These are phyloP conservation scores for Triplophysa tibetana DNA, from an alignment of 2,113 vertebrate genomes.

Conservation along the genomic window DNA sequence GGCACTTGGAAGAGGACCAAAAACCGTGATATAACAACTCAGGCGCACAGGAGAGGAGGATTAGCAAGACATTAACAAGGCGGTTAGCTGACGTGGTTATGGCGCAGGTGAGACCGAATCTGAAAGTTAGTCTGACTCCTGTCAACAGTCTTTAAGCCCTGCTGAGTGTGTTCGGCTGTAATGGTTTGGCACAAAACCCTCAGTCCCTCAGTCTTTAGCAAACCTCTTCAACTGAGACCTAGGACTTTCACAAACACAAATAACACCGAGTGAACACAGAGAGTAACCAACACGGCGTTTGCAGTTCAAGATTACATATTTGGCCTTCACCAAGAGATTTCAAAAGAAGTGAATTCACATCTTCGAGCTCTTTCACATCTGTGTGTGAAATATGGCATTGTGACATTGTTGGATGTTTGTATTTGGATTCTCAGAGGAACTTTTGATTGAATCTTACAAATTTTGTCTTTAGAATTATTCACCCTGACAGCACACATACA, in stretches of 20 bases:
- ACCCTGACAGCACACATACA: no score
- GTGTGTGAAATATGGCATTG: no score
- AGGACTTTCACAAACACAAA: neutral
- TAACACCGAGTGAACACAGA: neutral
- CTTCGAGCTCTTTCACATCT: no score
- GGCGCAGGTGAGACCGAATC: conserved; percentile 18
- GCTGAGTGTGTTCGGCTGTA: conserved; percentile 3
- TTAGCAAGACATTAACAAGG: conserved; percentile 36
- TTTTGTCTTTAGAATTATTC: no score
- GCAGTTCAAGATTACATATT: no score
- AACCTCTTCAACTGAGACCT: neutral
- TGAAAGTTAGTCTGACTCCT: conserved; percentile 3
- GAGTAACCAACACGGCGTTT: neutral
- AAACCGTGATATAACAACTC: conserved; percentile 7
- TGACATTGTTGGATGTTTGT: no score
- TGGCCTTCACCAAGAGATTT: no score
- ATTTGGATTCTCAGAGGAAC: no score
- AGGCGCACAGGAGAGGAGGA: conserved; percentile 15
- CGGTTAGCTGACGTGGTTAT: conserved; percentile 2
- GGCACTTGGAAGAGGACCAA: neutral
- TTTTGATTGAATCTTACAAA: no score
- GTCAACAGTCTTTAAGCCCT: neutral
- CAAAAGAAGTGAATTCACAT: no score
- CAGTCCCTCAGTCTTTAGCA: neutral
- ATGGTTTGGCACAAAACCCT: neutral